Evolutionary conservation across 1,140 invertebrate species (phyloP).

Genomic region (Bombus superbus): DNA sequence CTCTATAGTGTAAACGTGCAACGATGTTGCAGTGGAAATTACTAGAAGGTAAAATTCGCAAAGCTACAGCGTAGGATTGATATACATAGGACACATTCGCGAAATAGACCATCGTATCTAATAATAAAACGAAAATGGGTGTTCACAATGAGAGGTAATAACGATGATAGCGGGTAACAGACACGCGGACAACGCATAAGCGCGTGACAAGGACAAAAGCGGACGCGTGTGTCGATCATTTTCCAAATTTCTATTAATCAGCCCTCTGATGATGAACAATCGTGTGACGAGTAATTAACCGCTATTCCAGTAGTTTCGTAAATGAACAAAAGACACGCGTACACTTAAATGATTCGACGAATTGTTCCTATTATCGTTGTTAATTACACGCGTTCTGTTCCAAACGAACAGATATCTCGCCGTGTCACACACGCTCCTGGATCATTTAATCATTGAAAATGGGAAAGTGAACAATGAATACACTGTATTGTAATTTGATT

Average conservation of each 20-base stretch:
- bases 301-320: no score
- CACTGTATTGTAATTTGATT: no score
- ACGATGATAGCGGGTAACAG: constrained; percentile 25
- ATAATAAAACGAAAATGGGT: constrained; percentile 23
- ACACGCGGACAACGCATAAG: constrained; percentile 12
- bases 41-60: neutral
- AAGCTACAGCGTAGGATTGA: no score
- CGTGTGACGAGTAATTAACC: constrained; percentile 19
- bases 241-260: constrained; percentile 45
- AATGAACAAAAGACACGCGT: neutral
- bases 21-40: neutral
- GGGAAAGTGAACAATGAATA: no score
- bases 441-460: neutral
- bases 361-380: neutral
- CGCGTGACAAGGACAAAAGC: neutral
- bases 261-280: neutral
- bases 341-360: neutral
- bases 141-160: neutral
- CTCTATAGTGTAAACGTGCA: neutral
- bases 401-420: neutral
- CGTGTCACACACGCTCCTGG: neutral
- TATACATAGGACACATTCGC: neutral
- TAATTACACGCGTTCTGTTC: neutral
- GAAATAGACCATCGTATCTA: neutral
- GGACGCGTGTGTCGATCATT: constrained; percentile 6